Base-by-base conservation (phyloP, 2,113 vertebrate genomes). In the Hassar affinis region DNA sequence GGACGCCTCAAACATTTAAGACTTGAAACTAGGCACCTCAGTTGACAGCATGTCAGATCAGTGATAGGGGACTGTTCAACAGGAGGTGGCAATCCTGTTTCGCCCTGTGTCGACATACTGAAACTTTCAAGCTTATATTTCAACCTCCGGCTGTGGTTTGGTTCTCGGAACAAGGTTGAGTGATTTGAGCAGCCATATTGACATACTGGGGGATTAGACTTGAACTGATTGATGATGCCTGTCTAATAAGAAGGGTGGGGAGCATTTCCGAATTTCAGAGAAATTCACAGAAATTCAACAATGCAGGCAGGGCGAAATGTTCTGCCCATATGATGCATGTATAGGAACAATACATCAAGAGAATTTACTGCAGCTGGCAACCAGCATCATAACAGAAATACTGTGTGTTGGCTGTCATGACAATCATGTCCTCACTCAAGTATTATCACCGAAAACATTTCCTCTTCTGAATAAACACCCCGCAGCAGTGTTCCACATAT, bases 1-100 rank as follows among this genome's bases (percentile, higher is more conserved):
- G 74, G 51, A 74, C 52, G 62, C 75, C 78, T 88, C 84, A 88
- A 88, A 88, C 84, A 84, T 86, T 88, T 79, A 88, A 84, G 80
- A 88, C 78, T 81, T 78, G 84, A 87, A 85, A 84, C 52, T 81
- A 20, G 80, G 51, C 79, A 79, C 68, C 64, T 78, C 68, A 71
- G 71, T 80, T 71, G 81, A 80, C 80, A 76, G 56, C 69, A 68
- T 79, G 66, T 38, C 52, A 77, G 84, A 81, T 87, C 80, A 87
- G 42, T 71, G 84, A 49, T 68, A 76, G 80, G 64, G 52, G 51
- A 76, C 61, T 80, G 64, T 85, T 76, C 56, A 79, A 84, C 80
- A 82, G 72, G 75, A 10, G 56, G 35, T 56, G 49, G 49, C 51
- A 54, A 64, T 76, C 72, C 83, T 45, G 56, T 25, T n/a, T n/a